These are phyloP conservation scores for Calyptomena viridis DNA, from an alignment of 2,113 vertebrate species.

Conservation along the genomic window DNA sequence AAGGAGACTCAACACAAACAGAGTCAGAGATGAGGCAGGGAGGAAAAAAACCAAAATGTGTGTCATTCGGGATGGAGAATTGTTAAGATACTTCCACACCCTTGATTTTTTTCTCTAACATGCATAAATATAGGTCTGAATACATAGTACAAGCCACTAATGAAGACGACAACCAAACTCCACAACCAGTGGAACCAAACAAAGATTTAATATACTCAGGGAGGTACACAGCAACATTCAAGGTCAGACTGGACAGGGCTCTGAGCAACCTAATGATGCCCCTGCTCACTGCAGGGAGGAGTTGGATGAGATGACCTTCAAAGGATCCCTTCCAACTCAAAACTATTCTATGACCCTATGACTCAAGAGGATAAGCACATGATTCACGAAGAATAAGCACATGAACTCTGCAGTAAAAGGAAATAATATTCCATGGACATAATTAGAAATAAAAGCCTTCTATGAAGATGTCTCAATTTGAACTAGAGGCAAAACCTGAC, in stretches of 20 bases:
- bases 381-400: background rate
- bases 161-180: background rate
- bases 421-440: rapidly evolving
- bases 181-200: background rate
- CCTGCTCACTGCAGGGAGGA: background rate
- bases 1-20: background rate
- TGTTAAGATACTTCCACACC: background rate
- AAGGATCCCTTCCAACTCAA: background rate
- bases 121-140: background rate
- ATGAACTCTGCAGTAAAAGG: rapidly evolving
- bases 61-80: background rate
- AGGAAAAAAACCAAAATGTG: background rate
- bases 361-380: too few species aligned
- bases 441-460: background rate
- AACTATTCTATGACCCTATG: rapidly evolving
- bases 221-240: background rate
- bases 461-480: background rate
- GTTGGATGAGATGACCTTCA: rapidly evolving
- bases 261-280: background rate
- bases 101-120: background rate
- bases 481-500: background rate
- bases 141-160: background rate
- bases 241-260: background rate
- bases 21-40: background rate
- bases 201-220: background rate